Evolutionary conservation across 2,888 invertebrate species (phyloP).

Genomic region (Agriotes lineatus): DNA sequence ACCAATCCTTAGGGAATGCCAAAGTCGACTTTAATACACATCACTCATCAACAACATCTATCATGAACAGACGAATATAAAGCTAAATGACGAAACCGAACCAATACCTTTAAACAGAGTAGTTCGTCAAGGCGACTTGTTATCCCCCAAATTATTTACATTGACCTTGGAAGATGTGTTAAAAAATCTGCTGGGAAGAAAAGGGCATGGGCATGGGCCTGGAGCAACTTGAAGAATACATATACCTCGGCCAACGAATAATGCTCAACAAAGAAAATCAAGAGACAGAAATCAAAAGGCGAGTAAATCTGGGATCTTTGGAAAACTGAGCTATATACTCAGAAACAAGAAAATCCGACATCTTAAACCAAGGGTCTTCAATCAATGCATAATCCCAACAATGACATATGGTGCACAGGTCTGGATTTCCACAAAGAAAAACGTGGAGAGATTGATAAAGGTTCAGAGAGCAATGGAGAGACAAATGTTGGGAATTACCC

Average conservation of each 20-base stretch:
- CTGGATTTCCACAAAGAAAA: conserved; percentile 10
- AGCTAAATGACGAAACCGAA: neutral
- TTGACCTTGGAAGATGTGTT: neutral
- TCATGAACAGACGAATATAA: neutral
- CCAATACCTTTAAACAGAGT: neutral
- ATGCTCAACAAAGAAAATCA: neutral
- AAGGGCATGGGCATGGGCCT: neutral
- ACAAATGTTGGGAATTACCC: conserved; percentile 1
- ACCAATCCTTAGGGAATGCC: neutral
- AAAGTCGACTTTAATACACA: neutral
- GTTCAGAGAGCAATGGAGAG: conserved; percentile 2
- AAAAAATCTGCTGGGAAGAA: neutral
- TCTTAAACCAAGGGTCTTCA: neutral
- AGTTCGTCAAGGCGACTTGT: neutral
- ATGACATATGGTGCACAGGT: conserved; percentile 6
- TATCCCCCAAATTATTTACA: neutral
- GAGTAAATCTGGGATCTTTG: neutral
- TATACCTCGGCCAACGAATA: neutral
- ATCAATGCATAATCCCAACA: neutral
- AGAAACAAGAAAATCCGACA: neutral
- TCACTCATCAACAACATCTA: neutral
- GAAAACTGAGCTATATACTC: conserved; percentile 2
- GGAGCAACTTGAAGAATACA: neutral
- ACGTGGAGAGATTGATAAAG: conserved; percentile 1
- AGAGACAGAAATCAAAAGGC: neutral